A percentile compares a stretch with the other conserved stretches of the same genome.
These are phyloP conservation scores for Pachyseris speciosa DNA, from an alignment of 64 coral and sea anemone genomes.

Conservation along the genomic window DNA sequence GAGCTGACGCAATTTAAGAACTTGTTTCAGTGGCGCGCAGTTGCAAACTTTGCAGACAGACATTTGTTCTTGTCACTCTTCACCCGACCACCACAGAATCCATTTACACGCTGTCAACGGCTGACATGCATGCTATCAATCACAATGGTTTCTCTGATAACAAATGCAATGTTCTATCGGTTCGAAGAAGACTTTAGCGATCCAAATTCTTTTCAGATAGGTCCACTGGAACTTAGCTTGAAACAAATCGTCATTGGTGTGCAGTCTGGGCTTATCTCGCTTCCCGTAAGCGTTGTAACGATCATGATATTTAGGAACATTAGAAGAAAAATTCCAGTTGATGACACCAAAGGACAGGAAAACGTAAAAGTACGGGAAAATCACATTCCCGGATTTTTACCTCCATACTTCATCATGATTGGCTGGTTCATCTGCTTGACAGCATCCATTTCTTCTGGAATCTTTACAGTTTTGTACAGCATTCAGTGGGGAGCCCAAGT, in stretches of 20 bases:
- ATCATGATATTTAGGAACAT: constrained; percentile 82
- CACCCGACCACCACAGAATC: constrained; percentile 60
- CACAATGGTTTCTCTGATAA: constrained; percentile 59
- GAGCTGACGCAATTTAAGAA: constrained; percentile 48
- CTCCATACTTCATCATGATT: constrained; percentile 60
- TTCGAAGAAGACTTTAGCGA: constrained; percentile 7
- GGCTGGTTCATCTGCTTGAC: constrained; percentile 79
- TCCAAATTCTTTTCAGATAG: constrained; percentile 54
- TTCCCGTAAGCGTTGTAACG: constrained; percentile 64
- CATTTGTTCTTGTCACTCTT: constrained; percentile 77
- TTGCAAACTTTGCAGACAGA: constrained; percentile 66
- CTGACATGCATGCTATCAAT: constrained; percentile 80
- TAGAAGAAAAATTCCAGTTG: not conserved
- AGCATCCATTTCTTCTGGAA: constrained; percentile 38
- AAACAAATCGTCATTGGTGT: constrained; percentile 78
- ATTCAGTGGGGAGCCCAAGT: constrained; percentile 84
- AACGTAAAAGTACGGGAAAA: not conserved
- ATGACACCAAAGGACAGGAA: not conserved
- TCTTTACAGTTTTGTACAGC: constrained; percentile 77
- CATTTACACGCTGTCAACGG: constrained; percentile 83
- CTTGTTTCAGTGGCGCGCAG: constrained; percentile 60
- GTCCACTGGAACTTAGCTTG: constrained; percentile 71
- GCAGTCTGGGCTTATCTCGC: constrained; percentile 73
- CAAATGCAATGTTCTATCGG: constrained; percentile 83
- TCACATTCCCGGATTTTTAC: constrained; percentile 48